A percentile compares a stretch with the other conserved stretches of the same genome.
Conservation (phyloP, 2,113 vertebrate species). For the Podocnemis expansa region DNA sequence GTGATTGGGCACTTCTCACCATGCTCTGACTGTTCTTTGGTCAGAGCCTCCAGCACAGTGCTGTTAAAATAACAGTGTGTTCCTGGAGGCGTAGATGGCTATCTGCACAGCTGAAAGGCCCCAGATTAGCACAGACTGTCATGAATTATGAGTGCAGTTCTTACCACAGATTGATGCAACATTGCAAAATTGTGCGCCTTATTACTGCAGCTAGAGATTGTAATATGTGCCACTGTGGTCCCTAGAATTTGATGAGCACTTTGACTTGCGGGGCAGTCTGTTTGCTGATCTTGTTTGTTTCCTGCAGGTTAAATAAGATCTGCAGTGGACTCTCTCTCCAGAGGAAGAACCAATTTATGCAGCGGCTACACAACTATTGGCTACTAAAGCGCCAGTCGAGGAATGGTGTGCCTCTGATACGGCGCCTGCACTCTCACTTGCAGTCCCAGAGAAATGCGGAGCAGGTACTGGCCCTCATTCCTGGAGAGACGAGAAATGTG, state of each 20-base stretch:
- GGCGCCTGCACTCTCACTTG: conserved; percentile 89
- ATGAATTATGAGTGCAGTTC: background rate
- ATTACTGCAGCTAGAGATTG: background rate
- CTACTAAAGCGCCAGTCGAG: conserved; percentile 94
- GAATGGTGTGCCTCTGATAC: conserved; percentile 93
- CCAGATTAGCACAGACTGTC: background rate
- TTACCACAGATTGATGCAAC: fast-evolving
- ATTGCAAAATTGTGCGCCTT: background rate
- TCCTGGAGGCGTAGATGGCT: background rate
- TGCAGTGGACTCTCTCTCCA: conserved; percentile 92
- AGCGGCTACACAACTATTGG: conserved; percentile 96
- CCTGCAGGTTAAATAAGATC: conserved; percentile 91
- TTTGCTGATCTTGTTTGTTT: conserved; percentile 61
- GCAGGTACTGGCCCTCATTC: conserved; percentile 79
- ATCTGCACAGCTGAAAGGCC: background rate
- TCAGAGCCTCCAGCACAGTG: background rate
- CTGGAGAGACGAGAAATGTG: background rate
- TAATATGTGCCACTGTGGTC: background rate
- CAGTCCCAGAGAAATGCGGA: conserved; percentile 89
- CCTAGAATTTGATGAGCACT: fast-evolving
- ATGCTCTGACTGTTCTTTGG: background rate
- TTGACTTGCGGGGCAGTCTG: background rate
- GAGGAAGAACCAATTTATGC: conserved; percentile 97
- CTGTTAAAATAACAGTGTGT: background rate
- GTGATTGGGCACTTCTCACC: background rate